Evolutionary conservation across 2,113 vertebrate genomes (phyloP), one percentile per base, ranked within the genome.

Genomic region (Heteronetta atricapilla): DNA sequence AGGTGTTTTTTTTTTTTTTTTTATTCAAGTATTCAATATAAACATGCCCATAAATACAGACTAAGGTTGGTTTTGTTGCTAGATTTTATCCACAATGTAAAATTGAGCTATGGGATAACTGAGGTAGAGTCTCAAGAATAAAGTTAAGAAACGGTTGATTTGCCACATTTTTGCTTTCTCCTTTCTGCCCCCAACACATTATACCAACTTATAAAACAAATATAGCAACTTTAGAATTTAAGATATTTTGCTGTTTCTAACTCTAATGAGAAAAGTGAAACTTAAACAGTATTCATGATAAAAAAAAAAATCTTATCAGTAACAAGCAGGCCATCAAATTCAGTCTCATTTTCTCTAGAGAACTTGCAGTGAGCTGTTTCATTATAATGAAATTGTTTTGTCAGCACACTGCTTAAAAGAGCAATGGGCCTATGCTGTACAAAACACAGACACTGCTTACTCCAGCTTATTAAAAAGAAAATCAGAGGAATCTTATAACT

Each of bases 301-400:
- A 53, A 89, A 50, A 89, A 50, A 50, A 91, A 91, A n/a, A 17
- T 8, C 70, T 68, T 73, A 77, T 79, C 93, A 87, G 84, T 87
- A 95, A 92, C 74, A 93, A 75, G 73, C 42, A 76, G 26, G 34
- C 48, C 78, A 96, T 92, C 86, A 89, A 79, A 92, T 89, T 62
- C 77, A 42, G 55, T 69, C 87, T 95, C 94, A 91, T 94, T 94
- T 92, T 92, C 87, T 87, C 89, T 36, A 69, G 81, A 89, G 77
- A 91, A 79, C 74, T 42, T 22, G 14, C 58, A 87, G 55, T 15
- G 75, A 95, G 38, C 66, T 68, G 48, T 82, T 97, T 87, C 82
- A 89, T 94, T 92, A 66, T 3, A 75, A 23, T 29, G 62, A 89
- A 95, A 92, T 62, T 76, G 93, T 94, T 95, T 92, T 92, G 78